Conservation (phyloP, 2,888 invertebrate genomes). For the Oscheius onirici region DNA sequence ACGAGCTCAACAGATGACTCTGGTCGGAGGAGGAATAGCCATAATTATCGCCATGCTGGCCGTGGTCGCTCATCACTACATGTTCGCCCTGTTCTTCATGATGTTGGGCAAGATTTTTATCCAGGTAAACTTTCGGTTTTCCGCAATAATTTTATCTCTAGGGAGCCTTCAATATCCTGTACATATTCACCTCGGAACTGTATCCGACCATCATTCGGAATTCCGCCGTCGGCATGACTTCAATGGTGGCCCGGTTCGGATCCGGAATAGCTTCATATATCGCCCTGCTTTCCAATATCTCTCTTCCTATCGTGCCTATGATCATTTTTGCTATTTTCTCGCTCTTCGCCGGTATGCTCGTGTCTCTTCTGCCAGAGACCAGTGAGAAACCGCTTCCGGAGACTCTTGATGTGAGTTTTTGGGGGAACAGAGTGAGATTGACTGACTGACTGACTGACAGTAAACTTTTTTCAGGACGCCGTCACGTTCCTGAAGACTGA, state of each 20-base stretch:
- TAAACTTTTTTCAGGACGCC: conserved; percentile 40
- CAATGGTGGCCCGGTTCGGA: conserved; percentile 70
- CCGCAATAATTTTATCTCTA: neutral
- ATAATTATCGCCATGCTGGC: conserved; percentile 68
- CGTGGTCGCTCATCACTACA: conserved; percentile 50
- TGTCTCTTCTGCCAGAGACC: conserved; percentile 70
- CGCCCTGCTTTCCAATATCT: conserved; percentile 69
- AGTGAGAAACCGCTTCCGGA: conserved; percentile 70
- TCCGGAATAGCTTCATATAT: conserved; percentile 70
- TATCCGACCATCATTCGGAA: conserved; percentile 71
- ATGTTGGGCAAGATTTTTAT: conserved; percentile 70
- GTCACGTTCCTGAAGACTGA: conserved; percentile 41
- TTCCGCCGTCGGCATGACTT: conserved; percentile 65
- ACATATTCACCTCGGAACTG: conserved; percentile 71
- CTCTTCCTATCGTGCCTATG: conserved; percentile 71
- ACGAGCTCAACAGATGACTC: conserved; percentile 67
- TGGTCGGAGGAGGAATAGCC: conserved; percentile 64
- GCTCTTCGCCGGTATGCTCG: conserved; percentile 69
- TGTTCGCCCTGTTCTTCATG: conserved; percentile 67
- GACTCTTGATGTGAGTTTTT: conserved; percentile 57
- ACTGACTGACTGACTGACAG: neutral
- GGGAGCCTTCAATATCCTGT: conserved; percentile 71
- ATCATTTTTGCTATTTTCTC: conserved; percentile 71
- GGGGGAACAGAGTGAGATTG: neutral
- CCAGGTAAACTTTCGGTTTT: conserved; percentile 46